Evolutionary conservation across 2,113 vertebrate species (phyloP).

Genomic region (Xenopus tropicalis): DNA sequence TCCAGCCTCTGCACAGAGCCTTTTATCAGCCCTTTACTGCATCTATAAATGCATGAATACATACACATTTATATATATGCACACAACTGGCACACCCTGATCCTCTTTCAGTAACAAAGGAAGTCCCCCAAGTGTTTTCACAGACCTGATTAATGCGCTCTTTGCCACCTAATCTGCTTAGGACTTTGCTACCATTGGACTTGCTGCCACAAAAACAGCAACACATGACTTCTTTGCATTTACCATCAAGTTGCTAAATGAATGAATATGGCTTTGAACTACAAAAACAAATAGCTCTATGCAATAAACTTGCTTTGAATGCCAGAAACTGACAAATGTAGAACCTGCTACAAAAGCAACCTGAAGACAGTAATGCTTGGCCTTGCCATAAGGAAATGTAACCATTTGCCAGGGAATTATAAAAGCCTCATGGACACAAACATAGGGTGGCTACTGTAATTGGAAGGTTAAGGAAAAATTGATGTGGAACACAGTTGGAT

Average conservation of each 20-base stretch:
- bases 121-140: constrained; percentile 4
- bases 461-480: too few relatives aligned
- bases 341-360: background rate
- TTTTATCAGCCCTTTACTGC: too few relatives aligned
- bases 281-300: background rate
- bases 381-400: too few relatives aligned
- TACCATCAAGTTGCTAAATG: background rate
- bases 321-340: background rate
- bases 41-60: too few relatives aligned
- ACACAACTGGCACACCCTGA: constrained; percentile 2
- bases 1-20: too few relatives aligned
- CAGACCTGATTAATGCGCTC: constrained; percentile 1
- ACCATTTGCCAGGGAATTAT: too few relatives aligned
- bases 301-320: background rate
- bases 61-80: background rate
- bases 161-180: background rate
- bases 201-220: background rate
- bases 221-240: background rate
- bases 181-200: background rate
- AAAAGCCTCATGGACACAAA: too few relatives aligned
- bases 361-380: too few relatives aligned
- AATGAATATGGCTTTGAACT: background rate
- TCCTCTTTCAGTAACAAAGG: background rate
- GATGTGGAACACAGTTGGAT: too few relatives aligned
- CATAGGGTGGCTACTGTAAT: too few relatives aligned